phyloP scores from a whole-genome alignment of 2,113 vertebrate species.

The Stigmatopora nigra region DNA sequence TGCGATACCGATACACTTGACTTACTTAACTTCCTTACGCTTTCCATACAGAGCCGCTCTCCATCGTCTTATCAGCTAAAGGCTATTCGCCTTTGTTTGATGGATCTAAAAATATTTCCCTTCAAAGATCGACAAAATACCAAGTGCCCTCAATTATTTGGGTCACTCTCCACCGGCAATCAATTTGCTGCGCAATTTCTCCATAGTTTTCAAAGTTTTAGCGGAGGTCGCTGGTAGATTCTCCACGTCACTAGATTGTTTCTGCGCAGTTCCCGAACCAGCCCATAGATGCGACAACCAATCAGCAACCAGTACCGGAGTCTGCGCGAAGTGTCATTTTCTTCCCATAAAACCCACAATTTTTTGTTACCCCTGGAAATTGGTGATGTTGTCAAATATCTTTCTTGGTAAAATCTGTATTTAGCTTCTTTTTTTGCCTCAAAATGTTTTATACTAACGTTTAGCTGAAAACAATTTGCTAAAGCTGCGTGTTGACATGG shows the following conservation, averaged over 20 bases:
- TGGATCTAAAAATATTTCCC: conserved; percentile 4
- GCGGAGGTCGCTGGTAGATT: neutral
- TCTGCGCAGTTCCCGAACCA: conserved; percentile 17
- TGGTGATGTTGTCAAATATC: neutral
- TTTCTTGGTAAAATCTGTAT: neutral
- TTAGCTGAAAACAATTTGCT: neutral
- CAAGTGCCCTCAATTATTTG: neutral
- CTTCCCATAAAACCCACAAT: neutral
- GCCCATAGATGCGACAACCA: conserved; percentile 23
- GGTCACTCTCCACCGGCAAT: neutral
- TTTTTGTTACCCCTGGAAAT: neutral
- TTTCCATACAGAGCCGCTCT: neutral
- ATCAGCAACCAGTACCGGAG: conserved; percentile 24
- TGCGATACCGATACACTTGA: neutral
- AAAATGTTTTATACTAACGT: too few species aligned
- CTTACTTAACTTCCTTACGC: conserved; percentile 13
- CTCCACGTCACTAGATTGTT: conserved; percentile 21
- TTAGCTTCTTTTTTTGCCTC: too few species aligned
- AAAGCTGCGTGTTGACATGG: neutral
- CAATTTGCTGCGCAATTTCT: neutral
- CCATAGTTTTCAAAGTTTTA: conserved; percentile 40
- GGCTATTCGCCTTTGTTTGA: conserved; percentile 3
- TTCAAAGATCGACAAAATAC: neutral
- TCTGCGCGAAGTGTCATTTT: conserved; percentile 36
- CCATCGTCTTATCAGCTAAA: conserved; percentile 45